Base-by-base conservation (phyloP, 2,888 invertebrate genomes). In the Euzetes globulus region DNA sequence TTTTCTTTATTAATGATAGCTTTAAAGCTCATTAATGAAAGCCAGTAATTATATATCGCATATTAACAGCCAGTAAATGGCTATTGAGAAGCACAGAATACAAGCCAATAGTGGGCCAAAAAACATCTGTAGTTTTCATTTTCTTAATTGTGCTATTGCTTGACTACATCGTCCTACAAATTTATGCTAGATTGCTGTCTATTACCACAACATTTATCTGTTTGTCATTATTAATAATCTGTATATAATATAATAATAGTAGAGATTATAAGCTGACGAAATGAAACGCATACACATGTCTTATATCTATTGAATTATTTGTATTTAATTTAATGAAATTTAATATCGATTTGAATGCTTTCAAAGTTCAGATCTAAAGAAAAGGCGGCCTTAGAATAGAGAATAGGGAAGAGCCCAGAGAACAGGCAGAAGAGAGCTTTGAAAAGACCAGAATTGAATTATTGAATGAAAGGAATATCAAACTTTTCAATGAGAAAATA, bases 21-120 rank as follows among this genome's bases (percentile, higher is more conserved):
- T 60, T 60, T 60, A 60, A 60, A 60, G 60, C 60, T 60, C 60
- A 60, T 60, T 60, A 60, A 60, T 60, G 60, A 60, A 60, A 60
- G 29, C 60, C 60, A 60, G 60, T 60, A 60, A 60, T 60, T 60
- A 60, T 60, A 60, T 60, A 60, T 25, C 15, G 25, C 27, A 60
- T 60, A 60, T 27, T 60, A 60, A 60, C 22, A 60, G 15, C 41
- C 60, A 9, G 60, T 60, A 60, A 60, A 60, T 60, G 22, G 60
- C 60, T 60, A 60, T 60, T 60, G 60, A 60, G 60, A 60, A 60
- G 60, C 15, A 60, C 19, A 22, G 27, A 3, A 60, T 27, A 60
- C 60, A 52, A 52, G n/a, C 22, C n/a, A 19, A 52, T 52, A 52
- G 52, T n/a, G n/a, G n/a, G n/a, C n/a, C 19, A 52, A 19, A 60